phyloP scores from a whole-genome alignment of 2,797 vertebrate species.

The Girardinus metallicus region DNA sequence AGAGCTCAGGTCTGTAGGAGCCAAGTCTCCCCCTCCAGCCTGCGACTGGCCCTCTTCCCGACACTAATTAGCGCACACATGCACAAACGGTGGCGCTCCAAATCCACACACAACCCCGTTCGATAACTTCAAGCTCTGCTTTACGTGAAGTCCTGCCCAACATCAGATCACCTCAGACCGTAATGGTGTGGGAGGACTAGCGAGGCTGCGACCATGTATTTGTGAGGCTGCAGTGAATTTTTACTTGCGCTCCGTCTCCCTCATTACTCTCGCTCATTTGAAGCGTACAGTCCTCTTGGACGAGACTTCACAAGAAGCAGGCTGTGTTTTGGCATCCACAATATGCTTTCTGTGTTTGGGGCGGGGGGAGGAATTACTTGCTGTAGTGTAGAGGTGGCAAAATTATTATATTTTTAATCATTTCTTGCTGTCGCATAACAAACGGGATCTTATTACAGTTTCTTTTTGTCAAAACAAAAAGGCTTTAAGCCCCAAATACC shows the following conservation, averaged over 20 bases:
- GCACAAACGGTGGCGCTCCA: slow-evolving; percentile 18
- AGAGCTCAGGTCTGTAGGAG: slow-evolving; percentile 73
- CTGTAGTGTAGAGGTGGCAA: neutral
- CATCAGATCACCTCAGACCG: slow-evolving; percentile 36
- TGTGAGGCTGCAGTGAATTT: slow-evolving; percentile 56
- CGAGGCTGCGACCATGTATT: slow-evolving; percentile 46
- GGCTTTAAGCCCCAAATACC: neutral
- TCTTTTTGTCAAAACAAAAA: neutral
- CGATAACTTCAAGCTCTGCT: slow-evolving; percentile 64
- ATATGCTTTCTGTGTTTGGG: slow-evolving; percentile 27
- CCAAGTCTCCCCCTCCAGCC: slow-evolving; percentile 70
- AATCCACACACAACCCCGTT: slow-evolving; percentile 38
- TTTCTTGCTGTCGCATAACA: neutral
- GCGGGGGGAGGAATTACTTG: neutral
- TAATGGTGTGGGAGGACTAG: slow-evolving; percentile 20
- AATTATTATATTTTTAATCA: neutral
- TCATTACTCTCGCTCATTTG: slow-evolving; percentile 75
- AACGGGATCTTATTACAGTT: neutral
- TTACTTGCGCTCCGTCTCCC: slow-evolving; percentile 70
- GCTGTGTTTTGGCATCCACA: slow-evolving; percentile 55
- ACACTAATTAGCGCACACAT: slow-evolving; percentile 63
- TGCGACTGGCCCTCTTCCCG: slow-evolving; percentile 65
- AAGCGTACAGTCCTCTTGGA: slow-evolving; percentile 65
- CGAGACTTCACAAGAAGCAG: slow-evolving; percentile 57
- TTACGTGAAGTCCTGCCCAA: slow-evolving; percentile 53